phyloP scores from a whole-genome alignment of 2,113 vertebrate genomes.

The Lucifuga dentata region DNA sequence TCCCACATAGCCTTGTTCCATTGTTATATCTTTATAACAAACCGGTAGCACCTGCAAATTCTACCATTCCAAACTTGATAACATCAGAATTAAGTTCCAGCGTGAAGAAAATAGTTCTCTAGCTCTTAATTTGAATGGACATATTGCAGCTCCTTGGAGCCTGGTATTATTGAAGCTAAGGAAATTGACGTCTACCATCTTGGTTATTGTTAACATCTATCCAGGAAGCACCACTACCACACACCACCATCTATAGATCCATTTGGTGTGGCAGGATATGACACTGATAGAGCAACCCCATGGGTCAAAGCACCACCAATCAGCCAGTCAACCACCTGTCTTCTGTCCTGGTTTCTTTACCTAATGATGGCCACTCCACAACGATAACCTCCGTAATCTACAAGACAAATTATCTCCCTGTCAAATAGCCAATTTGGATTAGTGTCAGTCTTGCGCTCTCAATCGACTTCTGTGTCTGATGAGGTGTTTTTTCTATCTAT shows the following conservation, averaged over 20 bases:
- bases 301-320: constrained; percentile 48
- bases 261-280: constrained; percentile 30
- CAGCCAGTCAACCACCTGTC: constrained; percentile 35
- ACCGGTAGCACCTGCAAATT: constrained; percentile 69
- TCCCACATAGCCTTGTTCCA: constrained; percentile 21
- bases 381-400: constrained; percentile 58
- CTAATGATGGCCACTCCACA: constrained; percentile 65
- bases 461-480: constrained; percentile 50
- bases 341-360: constrained; percentile 50
- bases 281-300: constrained; percentile 34
- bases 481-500: neutral
- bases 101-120: constrained; percentile 18
- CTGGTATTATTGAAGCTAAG: neutral
- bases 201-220: constrained; percentile 10
- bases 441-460: constrained; percentile 59
- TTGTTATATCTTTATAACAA: constrained; percentile 40
- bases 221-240: neutral
- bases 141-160: constrained; percentile 6
- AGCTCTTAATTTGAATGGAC: constrained; percentile 28
- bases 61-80: constrained; percentile 49
- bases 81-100: constrained; percentile 16
- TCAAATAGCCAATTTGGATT: constrained; percentile 77
- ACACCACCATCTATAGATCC: constrained; percentile 38
- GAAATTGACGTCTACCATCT: neutral
- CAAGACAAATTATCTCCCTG: constrained; percentile 65